phyloP scores from a whole-genome alignment of 2,797 vertebrate genomes.

The Trichosurus vulpecula region DNA sequence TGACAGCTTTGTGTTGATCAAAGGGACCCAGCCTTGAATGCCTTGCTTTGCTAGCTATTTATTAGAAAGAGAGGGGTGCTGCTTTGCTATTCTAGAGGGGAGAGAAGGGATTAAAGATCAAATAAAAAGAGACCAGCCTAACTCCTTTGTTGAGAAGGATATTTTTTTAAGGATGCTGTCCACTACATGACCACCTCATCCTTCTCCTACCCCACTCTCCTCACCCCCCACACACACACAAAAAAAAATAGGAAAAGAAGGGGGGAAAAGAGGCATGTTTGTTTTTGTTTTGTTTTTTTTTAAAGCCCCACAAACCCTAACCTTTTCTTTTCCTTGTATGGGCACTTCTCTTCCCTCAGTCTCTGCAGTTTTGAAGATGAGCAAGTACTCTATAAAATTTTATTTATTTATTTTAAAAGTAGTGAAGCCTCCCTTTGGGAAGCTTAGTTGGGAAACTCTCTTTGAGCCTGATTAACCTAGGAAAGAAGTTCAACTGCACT shows the following conservation, averaged over 20 bases:
- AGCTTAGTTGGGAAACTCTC: slow-evolving; percentile 74
- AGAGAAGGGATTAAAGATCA: slow-evolving; percentile 86
- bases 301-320: background rate
- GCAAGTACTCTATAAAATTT: slow-evolving; percentile 52
- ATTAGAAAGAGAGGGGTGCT: slow-evolving; percentile 84
- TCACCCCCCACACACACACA: background rate
- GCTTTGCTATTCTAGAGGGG: slow-evolving; percentile 80
- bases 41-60: slow-evolving; percentile 83
- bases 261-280: background rate
- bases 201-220: background rate
- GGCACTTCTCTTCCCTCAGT: slow-evolving; percentile 62
- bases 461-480: slow-evolving; percentile 83
- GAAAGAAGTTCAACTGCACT: slow-evolving; percentile 81
- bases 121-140: slow-evolving; percentile 74
- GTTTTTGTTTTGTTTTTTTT: too few species aligned
- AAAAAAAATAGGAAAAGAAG: background rate
- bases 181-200: slow-evolving; percentile 59
- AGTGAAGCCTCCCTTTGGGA: slow-evolving; percentile 60
- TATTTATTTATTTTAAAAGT: slow-evolving; percentile 30
- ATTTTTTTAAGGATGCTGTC: slow-evolving; percentile 53
- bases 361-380: slow-evolving; percentile 63
- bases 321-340: slow-evolving; percentile 58
- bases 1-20: slow-evolving; percentile 91
- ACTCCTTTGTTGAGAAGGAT: slow-evolving; percentile 77
- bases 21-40: slow-evolving; percentile 84